Evolutionary conservation across 2,888 invertebrate species (phyloP).

Genomic region (Noctua janthina): DNA sequence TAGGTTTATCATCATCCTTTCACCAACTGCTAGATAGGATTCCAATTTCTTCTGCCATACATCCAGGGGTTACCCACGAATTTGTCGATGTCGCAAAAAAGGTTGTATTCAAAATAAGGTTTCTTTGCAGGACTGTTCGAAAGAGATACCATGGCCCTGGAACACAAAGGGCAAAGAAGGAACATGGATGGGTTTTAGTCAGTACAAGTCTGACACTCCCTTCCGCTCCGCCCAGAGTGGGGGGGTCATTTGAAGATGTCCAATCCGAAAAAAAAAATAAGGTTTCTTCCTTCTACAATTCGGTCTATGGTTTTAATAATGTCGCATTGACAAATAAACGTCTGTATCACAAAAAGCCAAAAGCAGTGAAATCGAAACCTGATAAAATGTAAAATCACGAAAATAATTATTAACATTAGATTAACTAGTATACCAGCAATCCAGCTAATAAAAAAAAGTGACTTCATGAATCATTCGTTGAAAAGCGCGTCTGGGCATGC

Average conservation of each 20-base stretch:
- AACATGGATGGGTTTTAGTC: no score
- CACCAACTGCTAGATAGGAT: neutral
- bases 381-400: conserved; percentile 35
- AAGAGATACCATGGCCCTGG: no score
- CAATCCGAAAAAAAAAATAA: no score
- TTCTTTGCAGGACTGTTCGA: no score
- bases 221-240: no score
- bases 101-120: neutral
- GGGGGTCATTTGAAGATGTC: no score
- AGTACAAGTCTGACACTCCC: no score
- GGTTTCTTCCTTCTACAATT: neutral
- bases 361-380: conserved; percentile 5
- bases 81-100: neutral
- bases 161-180: no score
- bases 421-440: conserved; percentile 18
- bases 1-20: neutral
- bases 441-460: neutral
- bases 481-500: neutral
- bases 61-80: neutral
- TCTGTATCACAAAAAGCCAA: conserved; percentile 17
- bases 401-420: neutral
- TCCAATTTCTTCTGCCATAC: neutral
- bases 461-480: neutral
- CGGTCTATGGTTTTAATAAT: neutral
- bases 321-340: conserved; percentile 31